A percentile compares a stretch with the other conserved stretches of the same genome.
phyloP scores from a whole-genome alignment of 2,888 invertebrate genomes.

The Incurvaria masculella region DNA sequence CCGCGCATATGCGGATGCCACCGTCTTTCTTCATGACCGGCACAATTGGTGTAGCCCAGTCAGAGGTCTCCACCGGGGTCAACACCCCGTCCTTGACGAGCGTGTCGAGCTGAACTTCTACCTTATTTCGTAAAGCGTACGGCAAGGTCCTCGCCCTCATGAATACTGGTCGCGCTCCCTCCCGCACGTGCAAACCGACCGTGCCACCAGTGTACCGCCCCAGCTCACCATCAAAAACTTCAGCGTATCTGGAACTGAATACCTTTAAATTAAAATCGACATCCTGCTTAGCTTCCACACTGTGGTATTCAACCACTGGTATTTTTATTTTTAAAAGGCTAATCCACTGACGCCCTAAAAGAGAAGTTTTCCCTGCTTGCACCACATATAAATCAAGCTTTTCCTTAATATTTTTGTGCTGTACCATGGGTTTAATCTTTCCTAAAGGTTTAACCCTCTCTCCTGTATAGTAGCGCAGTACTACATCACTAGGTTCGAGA shows the following conservation, averaged over 20 bases:
- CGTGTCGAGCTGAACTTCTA: no score
- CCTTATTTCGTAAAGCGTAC: constrained; percentile 2
- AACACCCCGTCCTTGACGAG: constrained; percentile 12
- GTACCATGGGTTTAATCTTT: neutral
- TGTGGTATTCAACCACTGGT: no score
- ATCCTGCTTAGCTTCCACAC: no score
- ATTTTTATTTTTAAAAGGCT: no score
- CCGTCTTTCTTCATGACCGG: constrained; percentile 11
- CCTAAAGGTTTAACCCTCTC: neutral
- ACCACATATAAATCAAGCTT: neutral
- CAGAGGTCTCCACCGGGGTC: constrained; percentile 13
- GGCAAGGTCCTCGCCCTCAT: no score
- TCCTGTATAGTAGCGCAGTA: neutral
- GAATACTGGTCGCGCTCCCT: no score
- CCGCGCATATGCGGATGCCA: constrained; percentile 6
- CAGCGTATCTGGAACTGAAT: neutral
- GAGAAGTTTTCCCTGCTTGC: no score
- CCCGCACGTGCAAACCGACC: constrained; percentile 8
- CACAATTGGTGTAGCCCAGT: no score
- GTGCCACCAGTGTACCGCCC: constrained; percentile 3
- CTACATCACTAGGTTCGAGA: neutral
- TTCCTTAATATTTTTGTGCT: neutral
- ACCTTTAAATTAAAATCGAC: neutral
- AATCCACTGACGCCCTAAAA: no score
- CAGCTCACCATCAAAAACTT: neutral